Evolutionary conservation across 2,113 vertebrate genomes (phyloP), one percentile per base, ranked within the genome.

Genomic region (Epinephelus moara): DNA sequence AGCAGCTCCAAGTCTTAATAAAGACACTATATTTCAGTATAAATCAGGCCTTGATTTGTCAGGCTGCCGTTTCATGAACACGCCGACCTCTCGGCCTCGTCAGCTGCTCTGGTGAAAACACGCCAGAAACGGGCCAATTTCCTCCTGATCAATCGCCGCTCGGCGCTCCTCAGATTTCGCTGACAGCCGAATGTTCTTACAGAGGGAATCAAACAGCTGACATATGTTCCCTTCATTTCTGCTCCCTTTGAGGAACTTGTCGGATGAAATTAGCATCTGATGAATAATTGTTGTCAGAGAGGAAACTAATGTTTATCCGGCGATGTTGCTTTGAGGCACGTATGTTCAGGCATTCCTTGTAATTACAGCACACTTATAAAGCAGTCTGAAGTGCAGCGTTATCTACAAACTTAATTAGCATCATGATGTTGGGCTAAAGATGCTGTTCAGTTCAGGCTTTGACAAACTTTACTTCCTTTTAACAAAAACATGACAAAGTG

Each of bases 251-350:
- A 85, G 68, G 78, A 86, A 63, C 57, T 11, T 56, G 50, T 75
- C 56, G 11, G 77, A 84, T 63, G 76, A 85, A 89, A 89, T 80
- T 68, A 72, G 69, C 85, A 86, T 90, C 75, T 86, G 85, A 86
- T 78, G 73, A 82, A 84, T 75, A 89, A 73, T 72, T 78, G 70
- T 85, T 62, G 76, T 74, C 53, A 19, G 79, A 57, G 52, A 63
- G 23, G 11, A 81, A 70, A 56, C 66, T 64, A 84, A 79, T 63
- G 78, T 73, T 83, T 82, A 79, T 72, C 52, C 7, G 30, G 17
- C 10, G 57, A 3, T 2, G 69, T 2, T 21, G 61, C 67, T 82
- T 57, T 69, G 55, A 81, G 70, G 37, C 15, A n/a, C 25, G 11
- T 59, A 2, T 53, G 72, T 71, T 73, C 56, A 70, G 56, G 30